Conservation (phyloP, 2,888 invertebrate species). For the Parasteatoda lunata region DNA sequence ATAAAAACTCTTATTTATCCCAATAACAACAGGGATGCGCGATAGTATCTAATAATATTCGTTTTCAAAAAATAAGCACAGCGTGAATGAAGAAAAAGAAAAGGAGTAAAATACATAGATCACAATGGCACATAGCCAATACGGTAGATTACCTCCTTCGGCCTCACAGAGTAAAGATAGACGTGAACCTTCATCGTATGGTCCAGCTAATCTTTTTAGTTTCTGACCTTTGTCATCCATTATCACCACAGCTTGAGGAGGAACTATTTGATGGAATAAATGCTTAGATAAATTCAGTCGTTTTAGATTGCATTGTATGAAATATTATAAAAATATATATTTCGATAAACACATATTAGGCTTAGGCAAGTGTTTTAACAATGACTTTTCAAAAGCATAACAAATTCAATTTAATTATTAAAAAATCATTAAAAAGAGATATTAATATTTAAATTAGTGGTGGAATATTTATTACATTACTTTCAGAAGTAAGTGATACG, state of each 20-base stretch:
- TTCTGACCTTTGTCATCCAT: slow-evolving; percentile 62
- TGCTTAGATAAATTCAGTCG: too few species aligned
- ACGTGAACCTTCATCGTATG: slow-evolving; percentile 63
- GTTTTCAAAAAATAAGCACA: too few species aligned
- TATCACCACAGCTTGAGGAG: slow-evolving; percentile 56
- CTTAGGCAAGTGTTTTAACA: too few species aligned
- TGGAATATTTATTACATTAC: too few species aligned
- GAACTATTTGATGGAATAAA: slow-evolving; percentile 24
- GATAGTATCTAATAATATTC: too few species aligned
- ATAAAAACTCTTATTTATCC: too few species aligned
- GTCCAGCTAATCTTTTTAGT: slow-evolving; percentile 65
- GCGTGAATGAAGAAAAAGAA: too few species aligned
- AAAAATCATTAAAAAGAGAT: not conserved
- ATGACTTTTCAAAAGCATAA: too few species aligned
- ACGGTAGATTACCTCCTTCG: slow-evolving; percentile 52
- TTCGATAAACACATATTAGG: not conserved
- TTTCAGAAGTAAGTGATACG: too few species aligned
- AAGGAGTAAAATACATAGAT: too few species aligned
- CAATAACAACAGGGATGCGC: too few species aligned
- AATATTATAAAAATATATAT: not conserved
- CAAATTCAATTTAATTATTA: not conserved
- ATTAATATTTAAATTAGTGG: too few species aligned
- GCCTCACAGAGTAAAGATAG: slow-evolving; percentile 62
- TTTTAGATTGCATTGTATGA: not conserved
- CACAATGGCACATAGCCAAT: not conserved